Conservation (phyloP, 1,140 invertebrate species). For the Polyergus mexicanus region DNA sequence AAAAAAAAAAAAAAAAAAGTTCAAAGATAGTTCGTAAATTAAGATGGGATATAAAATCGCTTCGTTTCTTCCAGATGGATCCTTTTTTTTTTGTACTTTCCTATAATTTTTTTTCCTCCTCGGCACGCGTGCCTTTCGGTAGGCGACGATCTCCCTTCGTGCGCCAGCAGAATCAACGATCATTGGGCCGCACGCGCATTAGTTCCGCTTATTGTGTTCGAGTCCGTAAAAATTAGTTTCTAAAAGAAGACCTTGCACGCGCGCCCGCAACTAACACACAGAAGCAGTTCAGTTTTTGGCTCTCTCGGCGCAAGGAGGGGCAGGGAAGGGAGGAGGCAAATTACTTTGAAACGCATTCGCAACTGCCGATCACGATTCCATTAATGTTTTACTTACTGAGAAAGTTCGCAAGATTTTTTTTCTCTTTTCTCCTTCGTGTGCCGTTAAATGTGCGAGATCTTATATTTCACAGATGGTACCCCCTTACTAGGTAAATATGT, state of each 20-base stretch:
- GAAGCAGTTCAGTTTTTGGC: neutral
- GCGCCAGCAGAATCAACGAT: neutral
- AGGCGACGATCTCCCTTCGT: neutral
- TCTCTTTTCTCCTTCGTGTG: neutral
- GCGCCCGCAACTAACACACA: neutral
- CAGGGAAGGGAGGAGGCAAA: neutral
- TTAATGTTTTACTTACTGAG: constrained; percentile 2
- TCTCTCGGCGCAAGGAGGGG: neutral
- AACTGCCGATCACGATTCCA: neutral
- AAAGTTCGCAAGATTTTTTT: neutral
- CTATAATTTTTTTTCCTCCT: neutral
- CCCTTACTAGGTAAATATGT: neutral
- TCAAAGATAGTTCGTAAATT: neutral
- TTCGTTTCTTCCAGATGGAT: neutral
- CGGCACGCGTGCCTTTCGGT: neutral
- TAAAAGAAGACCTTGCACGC: constrained; percentile 15
- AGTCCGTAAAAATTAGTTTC: constrained; percentile 29
- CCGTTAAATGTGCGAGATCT: constrained; percentile 2
- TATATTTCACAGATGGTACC: neutral
- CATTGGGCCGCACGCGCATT: neutral
- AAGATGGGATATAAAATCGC: neutral
- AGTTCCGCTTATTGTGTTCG: constrained; percentile 21
- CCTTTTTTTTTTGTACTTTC: neutral
- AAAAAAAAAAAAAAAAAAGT: neutral
- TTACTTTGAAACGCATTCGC: neutral